Percentiles rank a stretch among this genome's conserved stretches.
Conservation (phyloP, 2,888 invertebrate genomes). For the Erebia epiphron region DNA sequence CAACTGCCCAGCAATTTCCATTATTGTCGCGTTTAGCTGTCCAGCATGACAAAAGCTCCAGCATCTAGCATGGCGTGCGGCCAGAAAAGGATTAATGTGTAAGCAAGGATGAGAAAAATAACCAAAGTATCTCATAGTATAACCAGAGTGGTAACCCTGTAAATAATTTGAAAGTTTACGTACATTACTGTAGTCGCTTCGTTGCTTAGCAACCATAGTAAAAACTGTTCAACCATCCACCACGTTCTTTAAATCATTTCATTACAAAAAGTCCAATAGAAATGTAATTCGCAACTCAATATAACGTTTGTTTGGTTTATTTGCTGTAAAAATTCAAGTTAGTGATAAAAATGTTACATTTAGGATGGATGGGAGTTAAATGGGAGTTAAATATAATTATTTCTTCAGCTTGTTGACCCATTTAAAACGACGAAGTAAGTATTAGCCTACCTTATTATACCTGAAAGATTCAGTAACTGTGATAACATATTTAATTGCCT, state of each 20-base stretch:
- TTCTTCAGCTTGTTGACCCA: background rate
- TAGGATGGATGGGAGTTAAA: slow-evolving; percentile 9
- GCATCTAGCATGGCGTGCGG: too few species aligned
- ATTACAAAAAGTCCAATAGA: slow-evolving; percentile 45
- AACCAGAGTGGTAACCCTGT: too few species aligned
- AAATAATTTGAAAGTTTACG: background rate
- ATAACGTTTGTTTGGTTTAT: slow-evolving; percentile 41
- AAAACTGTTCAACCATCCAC: slow-evolving; percentile 51
- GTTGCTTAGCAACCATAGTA: slow-evolving; percentile 63
- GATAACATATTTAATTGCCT: too few species aligned
- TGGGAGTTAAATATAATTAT: background rate
- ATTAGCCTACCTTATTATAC: background rate
- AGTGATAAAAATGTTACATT: background rate
- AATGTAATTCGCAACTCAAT: slow-evolving; percentile 51
- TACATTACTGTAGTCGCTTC: slow-evolving; percentile 19
- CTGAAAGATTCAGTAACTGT: too few species aligned
- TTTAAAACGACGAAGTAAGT: slow-evolving; percentile 7
- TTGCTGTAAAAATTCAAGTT: background rate
- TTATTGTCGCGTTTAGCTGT: too few species aligned
- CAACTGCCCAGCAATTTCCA: too few species aligned
- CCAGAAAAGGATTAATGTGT: too few species aligned
- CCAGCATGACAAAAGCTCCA: too few species aligned
- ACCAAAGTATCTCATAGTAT: too few species aligned
- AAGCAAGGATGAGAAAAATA: too few species aligned
- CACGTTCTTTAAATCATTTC: slow-evolving; percentile 50